These are phyloP conservation scores for Drosophila cognata DNA, from an alignment of 2,888 invertebrate species.

Conservation along the genomic window DNA sequence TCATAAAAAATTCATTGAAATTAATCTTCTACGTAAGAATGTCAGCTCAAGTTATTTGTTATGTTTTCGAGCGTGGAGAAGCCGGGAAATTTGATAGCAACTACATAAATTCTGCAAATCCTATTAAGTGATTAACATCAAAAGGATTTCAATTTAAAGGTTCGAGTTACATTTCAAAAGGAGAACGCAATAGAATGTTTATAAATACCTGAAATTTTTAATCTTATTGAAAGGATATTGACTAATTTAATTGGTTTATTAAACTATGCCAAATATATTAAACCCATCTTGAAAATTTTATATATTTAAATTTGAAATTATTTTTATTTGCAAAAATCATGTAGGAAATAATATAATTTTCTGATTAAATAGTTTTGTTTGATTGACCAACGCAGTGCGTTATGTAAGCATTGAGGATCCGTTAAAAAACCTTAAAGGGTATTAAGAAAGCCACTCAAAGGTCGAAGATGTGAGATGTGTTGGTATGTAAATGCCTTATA, in stretches of 20 bases:
- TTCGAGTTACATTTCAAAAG: background rate
- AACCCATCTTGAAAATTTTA: slow-evolving; percentile 5
- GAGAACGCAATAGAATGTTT: background rate
- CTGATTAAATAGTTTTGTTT: too few species aligned
- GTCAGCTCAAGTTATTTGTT: background rate
- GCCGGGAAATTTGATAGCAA: slow-evolving; percentile 5
- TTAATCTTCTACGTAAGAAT: too few species aligned
- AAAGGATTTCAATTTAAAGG: background rate
- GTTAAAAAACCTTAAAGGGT: background rate
- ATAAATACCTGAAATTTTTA: background rate
- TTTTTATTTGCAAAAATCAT: background rate
- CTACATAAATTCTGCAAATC: slow-evolving; percentile 2
- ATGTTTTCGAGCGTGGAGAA: background rate
- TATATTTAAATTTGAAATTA: slow-evolving; percentile 13
- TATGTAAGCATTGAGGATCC: background rate
- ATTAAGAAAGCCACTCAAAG: too few species aligned
- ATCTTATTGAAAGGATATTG: background rate
- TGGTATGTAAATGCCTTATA: background rate
- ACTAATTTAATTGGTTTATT: background rate
- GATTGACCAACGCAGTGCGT: background rate
- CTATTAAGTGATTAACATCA: slow-evolving; percentile 17
- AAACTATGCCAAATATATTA: background rate
- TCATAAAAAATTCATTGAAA: background rate
- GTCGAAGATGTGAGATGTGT: background rate
- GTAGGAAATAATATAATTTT: background rate